phyloP scores from a whole-genome alignment of 2,888 invertebrate species.

The Lissocephala sabroskyi region DNA sequence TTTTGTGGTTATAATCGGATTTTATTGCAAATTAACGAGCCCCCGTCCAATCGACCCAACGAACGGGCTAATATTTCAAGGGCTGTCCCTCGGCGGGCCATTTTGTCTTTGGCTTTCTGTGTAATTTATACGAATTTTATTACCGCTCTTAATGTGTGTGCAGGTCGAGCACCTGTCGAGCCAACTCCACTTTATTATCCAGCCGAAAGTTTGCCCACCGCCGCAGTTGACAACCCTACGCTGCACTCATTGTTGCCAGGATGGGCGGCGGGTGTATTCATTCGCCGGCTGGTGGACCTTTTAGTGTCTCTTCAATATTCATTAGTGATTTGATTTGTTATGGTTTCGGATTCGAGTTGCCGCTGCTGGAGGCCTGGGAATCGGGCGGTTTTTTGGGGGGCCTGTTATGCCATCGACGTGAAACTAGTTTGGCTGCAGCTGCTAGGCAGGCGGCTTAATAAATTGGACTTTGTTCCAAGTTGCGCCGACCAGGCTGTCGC shows the following conservation, averaged over 20 bases:
- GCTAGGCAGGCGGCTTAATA: conserved; percentile 19
- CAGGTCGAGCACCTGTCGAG: conserved; percentile 18
- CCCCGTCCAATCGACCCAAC: conserved; percentile 9
- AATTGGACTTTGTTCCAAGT: conserved; percentile 26
- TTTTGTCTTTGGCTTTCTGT: conserved; percentile 41
- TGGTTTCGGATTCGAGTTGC: conserved; percentile 39
- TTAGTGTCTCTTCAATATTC: conserved; percentile 62
- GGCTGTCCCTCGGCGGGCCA: conserved; percentile 9
- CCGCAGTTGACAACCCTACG: too few relatives aligned
- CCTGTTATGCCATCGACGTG: conserved; percentile 34
- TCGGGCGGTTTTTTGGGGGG: neutral
- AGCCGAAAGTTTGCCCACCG: neutral
- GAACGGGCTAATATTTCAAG: conserved; percentile 18
- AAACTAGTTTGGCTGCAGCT: conserved; percentile 56
- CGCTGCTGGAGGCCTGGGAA: neutral
- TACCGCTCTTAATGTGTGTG: conserved; percentile 29
- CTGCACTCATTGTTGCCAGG: too few relatives aligned
- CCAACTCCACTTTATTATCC: conserved; percentile 51
- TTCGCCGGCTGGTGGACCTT: conserved; percentile 28
- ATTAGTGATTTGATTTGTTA: conserved; percentile 63
- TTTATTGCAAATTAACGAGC: conserved; percentile 69
- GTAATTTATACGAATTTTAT: conserved; percentile 66
- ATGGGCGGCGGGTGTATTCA: too few relatives aligned
- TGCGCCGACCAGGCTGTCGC: conserved; percentile 23
- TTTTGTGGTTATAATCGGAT: conserved; percentile 70